Evolutionary conservation across 1,140 invertebrate genomes (phyloP).

Genomic region (Hyphantria cunea): DNA sequence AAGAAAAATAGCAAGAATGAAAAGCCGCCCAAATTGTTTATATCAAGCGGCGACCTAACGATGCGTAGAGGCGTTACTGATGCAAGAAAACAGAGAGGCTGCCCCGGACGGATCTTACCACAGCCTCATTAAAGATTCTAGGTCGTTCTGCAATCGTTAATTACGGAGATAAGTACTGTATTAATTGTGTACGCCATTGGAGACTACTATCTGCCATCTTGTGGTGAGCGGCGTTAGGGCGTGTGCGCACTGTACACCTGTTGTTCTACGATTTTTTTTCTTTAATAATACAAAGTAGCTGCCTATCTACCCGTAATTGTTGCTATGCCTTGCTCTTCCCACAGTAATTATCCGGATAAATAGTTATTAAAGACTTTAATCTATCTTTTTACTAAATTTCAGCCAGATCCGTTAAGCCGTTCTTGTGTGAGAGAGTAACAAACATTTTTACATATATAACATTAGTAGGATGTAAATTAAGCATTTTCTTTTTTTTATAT

Average conservation of each 20-base stretch:
- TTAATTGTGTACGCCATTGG: constrained; percentile 77
- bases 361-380: too few species aligned
- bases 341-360: too few species aligned
- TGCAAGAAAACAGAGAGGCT: constrained; percentile 4
- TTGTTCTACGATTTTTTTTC: neutral
- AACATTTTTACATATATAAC: too few species aligned
- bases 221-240: constrained; percentile 40
- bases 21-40: constrained; percentile 1
- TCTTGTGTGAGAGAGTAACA: too few species aligned
- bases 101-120: constrained; percentile 63
- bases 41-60: constrained; percentile 6
- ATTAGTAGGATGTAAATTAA: too few species aligned
- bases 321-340: too few species aligned
- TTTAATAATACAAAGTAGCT: too few species aligned
- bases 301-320: too few species aligned
- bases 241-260: constrained; percentile 9
- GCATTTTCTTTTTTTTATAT: too few species aligned
- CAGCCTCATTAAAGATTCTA: constrained; percentile 78
- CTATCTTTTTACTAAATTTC: too few species aligned
- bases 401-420: too few species aligned
- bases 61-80: constrained; percentile 16
- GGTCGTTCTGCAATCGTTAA: constrained; percentile 76
- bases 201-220: constrained; percentile 64
- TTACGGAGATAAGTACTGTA: constrained; percentile 75
- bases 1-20: neutral